A percentile compares a stretch with the other conserved stretches of the same genome.
These are phyloP conservation scores for Varanus salvator DNA, from an alignment of 2,113 vertebrate species.

Conservation along the genomic window DNA sequence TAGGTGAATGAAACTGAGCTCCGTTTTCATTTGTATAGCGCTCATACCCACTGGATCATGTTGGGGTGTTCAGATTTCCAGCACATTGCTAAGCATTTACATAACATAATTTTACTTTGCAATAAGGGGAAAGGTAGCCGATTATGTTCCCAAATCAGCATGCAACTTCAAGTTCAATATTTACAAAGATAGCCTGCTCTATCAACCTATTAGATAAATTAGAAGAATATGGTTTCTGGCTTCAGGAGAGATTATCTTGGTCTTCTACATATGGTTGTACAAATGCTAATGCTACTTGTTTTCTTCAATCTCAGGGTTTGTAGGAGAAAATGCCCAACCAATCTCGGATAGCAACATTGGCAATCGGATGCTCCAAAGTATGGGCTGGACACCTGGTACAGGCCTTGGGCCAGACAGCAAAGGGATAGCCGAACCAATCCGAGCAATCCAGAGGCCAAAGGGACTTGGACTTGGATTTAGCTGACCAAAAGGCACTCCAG, in stretches of 20 bases:
- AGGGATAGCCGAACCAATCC: constrained; percentile 92
- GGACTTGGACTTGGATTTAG: constrained; percentile 94
- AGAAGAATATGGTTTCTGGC: constrained; percentile 73
- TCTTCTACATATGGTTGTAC: constrained; percentile 54
- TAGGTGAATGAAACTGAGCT: not conserved
- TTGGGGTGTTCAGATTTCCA: not conserved
- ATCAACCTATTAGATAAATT: constrained; percentile 74
- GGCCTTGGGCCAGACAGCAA: constrained; percentile 93
- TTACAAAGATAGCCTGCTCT: constrained; percentile 68
- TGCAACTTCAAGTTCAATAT: constrained; percentile 58
- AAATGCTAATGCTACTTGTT: constrained; percentile 63
- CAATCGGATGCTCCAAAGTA: constrained; percentile 94
- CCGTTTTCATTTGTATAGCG: not conserved
- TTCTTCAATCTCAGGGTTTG: constrained; percentile 81
- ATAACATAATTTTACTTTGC: not conserved
- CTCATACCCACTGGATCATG: not conserved
- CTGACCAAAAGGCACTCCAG: constrained; percentile 73
- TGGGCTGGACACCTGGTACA: constrained; percentile 95
- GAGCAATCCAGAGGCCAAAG: constrained; percentile 93
- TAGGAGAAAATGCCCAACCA: constrained; percentile 88
- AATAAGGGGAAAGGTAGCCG: constrained; percentile 35
- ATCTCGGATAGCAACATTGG: constrained; percentile 93
- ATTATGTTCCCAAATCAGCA: constrained; percentile 36
- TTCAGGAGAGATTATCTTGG: constrained; percentile 67
- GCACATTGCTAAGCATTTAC: not conserved